Percentiles rank a stretch among this genome's conserved stretches.
These are phyloP conservation scores for Cebus imitator DNA, from an alignment of 2,113 vertebrate genomes.

Conservation along the genomic window DNA sequence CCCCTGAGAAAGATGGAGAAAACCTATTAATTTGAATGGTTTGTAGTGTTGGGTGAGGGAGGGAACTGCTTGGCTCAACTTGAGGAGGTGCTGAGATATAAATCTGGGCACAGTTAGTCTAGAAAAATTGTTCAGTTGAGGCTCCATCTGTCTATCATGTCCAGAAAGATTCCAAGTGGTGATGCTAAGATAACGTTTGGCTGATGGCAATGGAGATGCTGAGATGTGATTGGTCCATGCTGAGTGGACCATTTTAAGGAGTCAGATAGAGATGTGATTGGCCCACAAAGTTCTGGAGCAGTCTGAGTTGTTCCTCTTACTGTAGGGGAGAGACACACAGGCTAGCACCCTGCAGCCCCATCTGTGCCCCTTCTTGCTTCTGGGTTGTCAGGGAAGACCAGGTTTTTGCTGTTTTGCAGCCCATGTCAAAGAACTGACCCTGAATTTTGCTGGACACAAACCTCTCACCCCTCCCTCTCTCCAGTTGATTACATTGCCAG, in stretches of 20 bases:
- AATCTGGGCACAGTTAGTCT: neutral
- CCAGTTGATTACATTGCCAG: neutral
- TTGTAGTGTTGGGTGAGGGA: neutral
- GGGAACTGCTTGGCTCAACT: neutral
- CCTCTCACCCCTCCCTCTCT: neutral
- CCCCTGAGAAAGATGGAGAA: neutral
- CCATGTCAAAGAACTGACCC: neutral
- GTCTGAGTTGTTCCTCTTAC: constrained; percentile 14
- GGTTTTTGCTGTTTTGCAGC: neutral
- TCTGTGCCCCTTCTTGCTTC: neutral
- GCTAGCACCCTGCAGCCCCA: neutral
- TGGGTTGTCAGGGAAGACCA: neutral
- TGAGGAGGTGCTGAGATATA: neutral
- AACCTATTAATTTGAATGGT: neutral
- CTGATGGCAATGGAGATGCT: neutral
- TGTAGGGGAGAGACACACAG: neutral
- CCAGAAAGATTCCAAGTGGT: neutral
- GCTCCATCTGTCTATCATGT: neutral
- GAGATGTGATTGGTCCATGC: neutral
- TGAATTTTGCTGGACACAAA: neutral
- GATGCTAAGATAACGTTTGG: neutral
- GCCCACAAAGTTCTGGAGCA: neutral
- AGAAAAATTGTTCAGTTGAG: neutral
- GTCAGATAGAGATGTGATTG: neutral
- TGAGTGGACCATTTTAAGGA: constrained; percentile 18